Evolutionary conservation across 2,888 invertebrate genomes (phyloP).

Genomic region (Ornithoptera priamus): DNA sequence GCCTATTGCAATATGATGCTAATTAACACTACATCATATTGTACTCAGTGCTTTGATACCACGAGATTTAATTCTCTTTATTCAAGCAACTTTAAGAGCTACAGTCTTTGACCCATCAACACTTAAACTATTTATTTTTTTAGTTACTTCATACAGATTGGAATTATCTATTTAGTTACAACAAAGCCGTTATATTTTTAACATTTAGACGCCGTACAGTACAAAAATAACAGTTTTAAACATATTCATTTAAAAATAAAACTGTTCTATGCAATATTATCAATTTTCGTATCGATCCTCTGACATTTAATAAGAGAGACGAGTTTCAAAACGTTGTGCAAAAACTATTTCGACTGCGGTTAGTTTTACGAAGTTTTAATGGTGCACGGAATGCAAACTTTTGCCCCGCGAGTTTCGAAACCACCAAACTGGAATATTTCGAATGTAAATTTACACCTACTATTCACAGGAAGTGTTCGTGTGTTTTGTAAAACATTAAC

Average conservation of each 20-base stretch:
- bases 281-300: neutral
- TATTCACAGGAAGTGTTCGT: neutral
- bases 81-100: too few relatives aligned
- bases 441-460: slow-evolving; percentile 19
- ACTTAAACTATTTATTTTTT: too few relatives aligned
- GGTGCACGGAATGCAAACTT: slow-evolving; percentile 54
- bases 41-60: too few relatives aligned
- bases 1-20: too few relatives aligned
- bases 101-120: too few relatives aligned
- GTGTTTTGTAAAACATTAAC: neutral
- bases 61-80: too few relatives aligned
- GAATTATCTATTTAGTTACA: too few relatives aligned
- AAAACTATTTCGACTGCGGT: slow-evolving; percentile 16
- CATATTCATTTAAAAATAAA: neutral
- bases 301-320: slow-evolving; percentile 8
- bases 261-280: neutral
- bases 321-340: slow-evolving; percentile 17
- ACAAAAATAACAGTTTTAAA: neutral
- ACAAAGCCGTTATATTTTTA: too few relatives aligned
- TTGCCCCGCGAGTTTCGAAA: slow-evolving; percentile 36
- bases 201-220: neutral
- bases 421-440: slow-evolving; percentile 35
- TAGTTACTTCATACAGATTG: too few relatives aligned
- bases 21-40: too few relatives aligned
- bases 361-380: slow-evolving; percentile 57